Percentiles rank a stretch among this genome's conserved stretches.
phyloP scores from a whole-genome alignment of 2,797 vertebrate genomes.

The Anguilla pacifica region DNA sequence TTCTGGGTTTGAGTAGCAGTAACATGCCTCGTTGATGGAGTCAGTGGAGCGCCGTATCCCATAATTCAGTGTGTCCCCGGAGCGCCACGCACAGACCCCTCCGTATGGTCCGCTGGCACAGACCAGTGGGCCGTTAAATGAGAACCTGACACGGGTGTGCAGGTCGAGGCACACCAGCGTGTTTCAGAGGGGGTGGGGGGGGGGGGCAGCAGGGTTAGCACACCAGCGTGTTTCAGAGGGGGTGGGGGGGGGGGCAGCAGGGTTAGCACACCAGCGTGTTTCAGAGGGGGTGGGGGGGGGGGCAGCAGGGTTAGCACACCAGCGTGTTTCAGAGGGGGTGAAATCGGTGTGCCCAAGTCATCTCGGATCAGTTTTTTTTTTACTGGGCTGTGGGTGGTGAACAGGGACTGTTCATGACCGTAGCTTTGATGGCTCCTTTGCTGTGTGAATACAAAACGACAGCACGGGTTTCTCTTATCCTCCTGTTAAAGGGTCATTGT shows the following conservation, averaged over 20 bases:
- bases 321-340: neutral
- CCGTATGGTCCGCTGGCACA: neutral
- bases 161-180: neutral
- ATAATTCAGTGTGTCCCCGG: neutral
- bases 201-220: too few species aligned
- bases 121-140: neutral
- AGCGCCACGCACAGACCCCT: neutral
- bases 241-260: too few species aligned
- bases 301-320: neutral
- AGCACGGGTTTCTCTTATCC: neutral
- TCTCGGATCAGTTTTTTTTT: neutral
- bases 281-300: neutral
- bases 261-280: too few species aligned
- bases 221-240: too few species aligned
- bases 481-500: neutral
- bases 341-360: neutral
- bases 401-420: neutral
- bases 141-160: neutral
- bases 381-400: neutral
- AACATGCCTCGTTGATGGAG: constrained; percentile 22
- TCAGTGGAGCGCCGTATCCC: constrained; percentile 23
- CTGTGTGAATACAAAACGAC: neutral
- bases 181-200: neutral
- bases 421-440: neutral
- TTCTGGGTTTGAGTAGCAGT: neutral